phyloP scores from a whole-genome alignment of 2,113 vertebrate genomes.

The Barbus barbus region DNA sequence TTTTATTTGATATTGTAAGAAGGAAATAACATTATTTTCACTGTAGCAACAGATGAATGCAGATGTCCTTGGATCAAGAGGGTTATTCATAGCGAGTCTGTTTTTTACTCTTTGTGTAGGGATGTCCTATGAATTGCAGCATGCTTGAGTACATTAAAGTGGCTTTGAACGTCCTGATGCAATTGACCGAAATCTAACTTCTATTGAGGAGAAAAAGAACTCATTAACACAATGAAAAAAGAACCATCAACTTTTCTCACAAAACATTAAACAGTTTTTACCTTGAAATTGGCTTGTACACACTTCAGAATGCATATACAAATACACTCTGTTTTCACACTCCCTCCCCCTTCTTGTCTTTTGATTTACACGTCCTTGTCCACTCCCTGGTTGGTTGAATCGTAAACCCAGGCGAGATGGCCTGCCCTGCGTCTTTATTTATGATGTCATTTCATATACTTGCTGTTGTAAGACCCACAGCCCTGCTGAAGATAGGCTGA shows the following conservation, averaged over 20 bases:
- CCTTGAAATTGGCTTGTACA: neutral
- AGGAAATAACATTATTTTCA: neutral
- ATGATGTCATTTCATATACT: slow-evolving; percentile 1
- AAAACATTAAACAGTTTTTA: neutral
- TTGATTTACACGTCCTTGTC: slow-evolving; percentile 10
- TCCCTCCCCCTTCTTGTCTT: neutral
- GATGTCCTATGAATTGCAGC: neutral
- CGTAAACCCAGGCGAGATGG: slow-evolving; percentile 23
- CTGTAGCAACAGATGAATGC: neutral
- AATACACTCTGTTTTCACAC: neutral
- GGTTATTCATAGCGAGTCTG: neutral
- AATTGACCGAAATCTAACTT: neutral
- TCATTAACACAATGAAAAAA: neutral
- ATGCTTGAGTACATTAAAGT: slow-evolving; percentile 8
- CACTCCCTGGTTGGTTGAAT: neutral
- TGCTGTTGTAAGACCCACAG: neutral
- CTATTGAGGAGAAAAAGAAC: neutral
- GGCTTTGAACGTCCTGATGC: neutral
- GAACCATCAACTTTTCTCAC: neutral
- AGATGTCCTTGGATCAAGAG: neutral
- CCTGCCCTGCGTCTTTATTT: slow-evolving; percentile 4
- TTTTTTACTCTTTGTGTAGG: neutral
- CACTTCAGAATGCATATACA: neutral
- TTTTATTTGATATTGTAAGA: neutral
- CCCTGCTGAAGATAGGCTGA: neutral